Evolutionary conservation across 2,113 vertebrate species (phyloP).

Genomic region (Caloenas nicobarica): DNA sequence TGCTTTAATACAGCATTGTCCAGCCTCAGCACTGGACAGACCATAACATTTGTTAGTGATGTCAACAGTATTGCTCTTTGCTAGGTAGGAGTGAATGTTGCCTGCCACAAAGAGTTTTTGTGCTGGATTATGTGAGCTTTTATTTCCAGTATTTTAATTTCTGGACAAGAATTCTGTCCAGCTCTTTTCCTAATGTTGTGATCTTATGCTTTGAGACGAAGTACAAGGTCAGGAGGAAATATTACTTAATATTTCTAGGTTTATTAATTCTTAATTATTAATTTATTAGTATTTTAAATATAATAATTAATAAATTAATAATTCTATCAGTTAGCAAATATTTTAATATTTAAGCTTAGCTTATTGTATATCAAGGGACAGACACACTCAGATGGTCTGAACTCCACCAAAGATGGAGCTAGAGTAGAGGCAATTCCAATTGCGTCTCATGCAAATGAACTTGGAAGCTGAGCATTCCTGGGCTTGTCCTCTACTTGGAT

Average conservation of each 20-base stretch:
- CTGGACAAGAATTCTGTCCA: background rate
- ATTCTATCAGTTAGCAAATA: background rate
- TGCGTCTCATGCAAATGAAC: conserved; percentile 16
- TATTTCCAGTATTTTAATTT: conserved; percentile 8
- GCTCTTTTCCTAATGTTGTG: background rate
- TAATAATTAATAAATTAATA: too few species aligned
- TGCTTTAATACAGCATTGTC: background rate
- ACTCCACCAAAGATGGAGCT: conserved; percentile 64
- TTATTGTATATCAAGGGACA: background rate
- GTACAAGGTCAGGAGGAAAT: background rate
- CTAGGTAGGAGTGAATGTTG: background rate
- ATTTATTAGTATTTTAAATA: too few species aligned
- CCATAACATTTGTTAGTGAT: background rate
- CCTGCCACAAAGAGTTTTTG: background rate
- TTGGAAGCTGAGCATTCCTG: background rate
- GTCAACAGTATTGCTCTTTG: background rate
- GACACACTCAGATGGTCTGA: background rate
- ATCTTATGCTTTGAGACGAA: background rate
- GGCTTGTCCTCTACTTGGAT: conserved; percentile 12
- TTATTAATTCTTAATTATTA: background rate
- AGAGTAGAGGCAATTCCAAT: conserved; percentile 44
- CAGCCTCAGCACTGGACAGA: background rate
- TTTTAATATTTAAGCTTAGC: background rate
- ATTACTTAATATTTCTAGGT: background rate
- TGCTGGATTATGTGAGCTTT: background rate